Evolutionary conservation across 2,888 invertebrate genomes (phyloP).

Genomic region (Mamestra brassicae): DNA sequence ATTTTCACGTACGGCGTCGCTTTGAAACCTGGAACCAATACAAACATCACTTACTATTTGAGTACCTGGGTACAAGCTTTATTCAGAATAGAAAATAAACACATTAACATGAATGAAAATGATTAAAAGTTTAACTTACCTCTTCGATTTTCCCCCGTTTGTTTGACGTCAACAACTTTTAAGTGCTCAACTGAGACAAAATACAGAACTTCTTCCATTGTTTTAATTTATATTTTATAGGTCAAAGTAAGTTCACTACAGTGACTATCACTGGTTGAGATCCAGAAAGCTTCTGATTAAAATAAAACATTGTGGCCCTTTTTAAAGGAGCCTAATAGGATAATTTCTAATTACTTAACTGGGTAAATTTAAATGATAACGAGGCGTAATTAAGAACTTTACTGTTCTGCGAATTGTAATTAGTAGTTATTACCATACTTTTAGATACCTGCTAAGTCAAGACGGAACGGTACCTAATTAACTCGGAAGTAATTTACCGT

Average conservation of each 20-base stretch:
- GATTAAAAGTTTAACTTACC: constrained; percentile 25
- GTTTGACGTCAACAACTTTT: constrained; percentile 15
- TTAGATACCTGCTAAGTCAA: too few relatives aligned
- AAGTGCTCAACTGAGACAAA: constrained; percentile 22
- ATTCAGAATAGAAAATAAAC: neutral
- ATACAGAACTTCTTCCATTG: constrained; percentile 48
- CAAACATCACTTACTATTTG: neutral
- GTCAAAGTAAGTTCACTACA: neutral
- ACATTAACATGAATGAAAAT: neutral
- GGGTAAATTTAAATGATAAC: neutral
- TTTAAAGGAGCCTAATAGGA: neutral
- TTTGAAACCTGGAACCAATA: constrained; percentile 29
- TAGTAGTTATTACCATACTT: neutral
- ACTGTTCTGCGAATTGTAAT: constrained; percentile 1
- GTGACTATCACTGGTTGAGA: neutral
- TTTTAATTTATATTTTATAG: neutral
- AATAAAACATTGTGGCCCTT: neutral
- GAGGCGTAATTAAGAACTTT: neutral
- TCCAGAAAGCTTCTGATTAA: neutral
- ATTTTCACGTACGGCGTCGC: constrained; percentile 40
- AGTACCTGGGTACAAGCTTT: neutral
- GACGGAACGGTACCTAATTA: neutral
- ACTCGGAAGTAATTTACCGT: constrained; percentile 4
- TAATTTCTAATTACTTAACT: neutral
- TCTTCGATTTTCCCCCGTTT: constrained; percentile 13